Evolutionary conservation across 2,888 invertebrate genomes (phyloP), one percentile per base, ranked within the genome.

Genomic region (Mesorhabditis sp.): DNA sequence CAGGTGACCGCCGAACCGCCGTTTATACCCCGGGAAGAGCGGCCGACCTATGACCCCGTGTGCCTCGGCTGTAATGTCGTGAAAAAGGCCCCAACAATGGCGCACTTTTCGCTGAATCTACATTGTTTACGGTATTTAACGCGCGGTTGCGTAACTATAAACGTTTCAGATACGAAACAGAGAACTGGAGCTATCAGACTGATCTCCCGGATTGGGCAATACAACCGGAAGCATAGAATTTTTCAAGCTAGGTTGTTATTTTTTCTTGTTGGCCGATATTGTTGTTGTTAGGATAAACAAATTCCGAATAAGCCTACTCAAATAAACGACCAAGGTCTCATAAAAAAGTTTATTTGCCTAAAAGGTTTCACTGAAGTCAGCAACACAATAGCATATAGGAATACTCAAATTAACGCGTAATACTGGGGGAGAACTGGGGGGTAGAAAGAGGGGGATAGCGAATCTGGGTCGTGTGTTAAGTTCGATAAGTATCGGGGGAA

Each of bases 1-100:
- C 45, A 67, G 67, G 41, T 78, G 28, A 58, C 65, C 4, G 69
- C 72, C 0, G 82, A 83, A 65, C 43, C 68, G 4, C 61, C 69
- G 5, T 69, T 74, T 41, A 15, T 80, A 13, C n/a, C 62, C n/a
- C 41, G 71, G 4, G 76, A 73, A 13, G 72, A 81, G 5, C 71
- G 81, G 5, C 82, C 82, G 13, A 69, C 70, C 6, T 76, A 76
- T 62, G 85, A 85, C 70, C 76, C 80, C 10, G 69, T 79, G 63
- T 85, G 85, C 70, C 71, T 78, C 66, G 80, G 82, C n/a, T 85
- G 85, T 69, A 80, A 82, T 67, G 82, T 82, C 28, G 71, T 67
- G 10, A 80, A 80, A 72, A 77, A 76, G 65, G 63, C 72, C 69
- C 81, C 79, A 64, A 5, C 82, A 1, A 70, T 72, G 41, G 75